Percentiles rank a stretch among this genome's conserved stretches.
Evolutionary conservation across 2,113 vertebrate genomes (phyloP).

Genomic region (Motacilla alba): DNA sequence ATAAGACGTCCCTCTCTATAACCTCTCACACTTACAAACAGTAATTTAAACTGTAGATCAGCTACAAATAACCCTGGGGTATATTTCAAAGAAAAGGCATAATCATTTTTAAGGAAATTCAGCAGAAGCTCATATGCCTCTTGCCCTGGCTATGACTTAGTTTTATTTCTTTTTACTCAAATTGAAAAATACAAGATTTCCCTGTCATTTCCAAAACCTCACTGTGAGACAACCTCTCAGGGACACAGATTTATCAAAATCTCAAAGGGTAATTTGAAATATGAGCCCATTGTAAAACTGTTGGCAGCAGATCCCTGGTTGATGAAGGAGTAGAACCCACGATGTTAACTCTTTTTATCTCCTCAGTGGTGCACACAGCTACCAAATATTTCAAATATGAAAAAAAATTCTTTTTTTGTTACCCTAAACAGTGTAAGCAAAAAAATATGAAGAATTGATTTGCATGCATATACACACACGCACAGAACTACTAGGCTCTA

Average conservation of each 20-base stretch:
- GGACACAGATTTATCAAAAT: background rate
- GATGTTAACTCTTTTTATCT: background rate
- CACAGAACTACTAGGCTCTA: background rate
- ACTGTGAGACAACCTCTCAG: background rate
- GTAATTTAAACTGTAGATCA: conserved; percentile 1
- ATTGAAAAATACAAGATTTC: background rate
- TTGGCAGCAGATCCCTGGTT: background rate
- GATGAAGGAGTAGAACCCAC: background rate
- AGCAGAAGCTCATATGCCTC: background rate
- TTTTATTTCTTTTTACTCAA: background rate
- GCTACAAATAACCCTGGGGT: conserved; percentile 7
- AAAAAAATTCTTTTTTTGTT: background rate
- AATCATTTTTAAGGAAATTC: background rate
- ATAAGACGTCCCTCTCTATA: background rate
- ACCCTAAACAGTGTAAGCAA: background rate
- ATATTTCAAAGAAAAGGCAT: conserved; percentile 16
- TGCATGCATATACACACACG: rapidly evolving
- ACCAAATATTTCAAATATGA: background rate
- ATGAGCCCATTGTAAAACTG: background rate
- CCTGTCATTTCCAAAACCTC: background rate
- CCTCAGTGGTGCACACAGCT: background rate
- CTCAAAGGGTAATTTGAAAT: conserved; percentile 20
- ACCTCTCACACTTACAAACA: background rate
- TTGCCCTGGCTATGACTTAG: background rate
- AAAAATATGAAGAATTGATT: background rate